Conservation (phyloP, 2,888 invertebrate genomes). For the Rhagium mordax region DNA sequence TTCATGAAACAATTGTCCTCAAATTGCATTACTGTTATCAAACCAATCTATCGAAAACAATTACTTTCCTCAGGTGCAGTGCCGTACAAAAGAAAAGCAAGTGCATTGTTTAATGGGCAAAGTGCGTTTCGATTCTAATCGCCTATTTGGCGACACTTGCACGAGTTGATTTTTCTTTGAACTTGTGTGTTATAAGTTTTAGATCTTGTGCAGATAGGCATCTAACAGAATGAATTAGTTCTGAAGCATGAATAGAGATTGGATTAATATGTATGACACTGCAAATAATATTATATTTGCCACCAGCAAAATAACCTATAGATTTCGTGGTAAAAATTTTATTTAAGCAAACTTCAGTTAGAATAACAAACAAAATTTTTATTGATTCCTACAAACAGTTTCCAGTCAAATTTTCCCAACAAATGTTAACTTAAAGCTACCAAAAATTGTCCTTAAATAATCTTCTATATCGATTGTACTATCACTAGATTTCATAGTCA, state of each 20-base stretch:
- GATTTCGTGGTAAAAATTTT: too few relatives aligned
- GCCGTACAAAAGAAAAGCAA: slow-evolving; percentile 2
- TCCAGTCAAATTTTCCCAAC: too few relatives aligned
- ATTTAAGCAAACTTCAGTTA: too few relatives aligned
- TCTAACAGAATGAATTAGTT: slow-evolving; percentile 1
- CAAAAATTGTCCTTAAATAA: too few relatives aligned
- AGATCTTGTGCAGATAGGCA: not conserved
- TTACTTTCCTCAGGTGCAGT: not conserved
- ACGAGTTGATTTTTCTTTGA: slow-evolving; percentile 13
- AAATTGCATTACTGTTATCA: not conserved
- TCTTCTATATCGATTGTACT: too few relatives aligned
- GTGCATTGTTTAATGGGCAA: not conserved
- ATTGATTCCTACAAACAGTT: too few relatives aligned
- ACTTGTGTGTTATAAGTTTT: slow-evolving; percentile 6
- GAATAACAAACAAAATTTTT: too few relatives aligned
- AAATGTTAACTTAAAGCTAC: too few relatives aligned
- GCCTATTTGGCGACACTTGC: slow-evolving; percentile 6
- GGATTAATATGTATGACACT: not conserved
- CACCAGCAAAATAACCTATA: too few relatives aligned
- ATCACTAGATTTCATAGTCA: too few relatives aligned
- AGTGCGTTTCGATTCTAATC: slow-evolving; percentile 13
- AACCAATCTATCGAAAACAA: slow-evolving; percentile 14
- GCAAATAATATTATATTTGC: too few relatives aligned
- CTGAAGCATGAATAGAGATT: not conserved
- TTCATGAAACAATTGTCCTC: not conserved